phyloP scores from a whole-genome alignment of 23 tunicate species.

The Corella eumyota region DNA sequence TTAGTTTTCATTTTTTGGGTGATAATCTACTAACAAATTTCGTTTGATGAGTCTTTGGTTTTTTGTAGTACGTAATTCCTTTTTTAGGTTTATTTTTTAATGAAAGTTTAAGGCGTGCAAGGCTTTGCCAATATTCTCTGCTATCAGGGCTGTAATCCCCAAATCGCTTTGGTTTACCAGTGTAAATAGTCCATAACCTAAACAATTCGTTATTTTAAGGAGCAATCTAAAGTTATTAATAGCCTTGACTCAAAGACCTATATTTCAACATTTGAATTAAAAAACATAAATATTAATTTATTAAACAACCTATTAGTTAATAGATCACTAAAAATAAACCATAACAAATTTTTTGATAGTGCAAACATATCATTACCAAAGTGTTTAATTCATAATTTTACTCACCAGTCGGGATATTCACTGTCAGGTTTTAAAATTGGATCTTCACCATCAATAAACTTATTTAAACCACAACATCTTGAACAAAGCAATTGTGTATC shows the following conservation, averaged over 20 bases:
- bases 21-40: slow-evolving; percentile 39
- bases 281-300: too few species aligned
- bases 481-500: slow-evolving; percentile 48
- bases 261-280: too few species aligned
- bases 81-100: slow-evolving; percentile 16
- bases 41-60: slow-evolving; percentile 30
- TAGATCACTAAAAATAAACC: too few species aligned
- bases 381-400: slow-evolving; percentile 65
- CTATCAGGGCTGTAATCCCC: slow-evolving; percentile 38
- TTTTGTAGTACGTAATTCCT: slow-evolving; percentile 10
- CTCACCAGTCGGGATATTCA: slow-evolving; percentile 87
- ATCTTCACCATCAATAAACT: slow-evolving; percentile 48
- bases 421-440: slow-evolving; percentile 67
- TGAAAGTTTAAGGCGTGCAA: slow-evolving; percentile 3
- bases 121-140: slow-evolving; percentile 61
- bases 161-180: slow-evolving; percentile 42
- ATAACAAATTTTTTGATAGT: too few species aligned
- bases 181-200: slow-evolving; percentile 73
- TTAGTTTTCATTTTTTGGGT: slow-evolving; percentile 7
- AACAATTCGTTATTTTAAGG: too few species aligned
- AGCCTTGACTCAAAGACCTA: background rate
- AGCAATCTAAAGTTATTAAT: too few species aligned
- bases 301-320: too few species aligned
- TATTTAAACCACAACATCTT: slow-evolving; percentile 72
- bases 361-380: too few species aligned